These are phyloP conservation scores for Oryzaephilus surinamensis DNA, from an alignment of 1,140 invertebrate genomes.

Conservation along the genomic window DNA sequence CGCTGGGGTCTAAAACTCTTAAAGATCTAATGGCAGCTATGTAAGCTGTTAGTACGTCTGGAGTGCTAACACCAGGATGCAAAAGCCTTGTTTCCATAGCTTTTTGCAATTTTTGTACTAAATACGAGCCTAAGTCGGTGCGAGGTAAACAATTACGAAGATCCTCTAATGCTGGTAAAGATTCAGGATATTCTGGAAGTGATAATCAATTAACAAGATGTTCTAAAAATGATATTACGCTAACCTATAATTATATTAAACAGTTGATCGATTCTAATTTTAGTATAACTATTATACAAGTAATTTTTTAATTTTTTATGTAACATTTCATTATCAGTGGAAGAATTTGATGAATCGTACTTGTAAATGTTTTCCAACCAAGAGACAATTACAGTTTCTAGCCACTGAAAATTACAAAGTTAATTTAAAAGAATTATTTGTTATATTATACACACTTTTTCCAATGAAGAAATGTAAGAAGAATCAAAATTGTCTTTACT, in stretches of 20 bases:
- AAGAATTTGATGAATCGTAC: constrained; percentile 44
- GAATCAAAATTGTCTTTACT: constrained; percentile 77
- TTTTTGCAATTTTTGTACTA: constrained; percentile 67
- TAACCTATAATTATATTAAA: constrained; percentile 90
- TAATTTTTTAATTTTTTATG: constrained; percentile 73
- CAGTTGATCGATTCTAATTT: constrained; percentile 78
- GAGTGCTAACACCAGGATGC: constrained; percentile 93
- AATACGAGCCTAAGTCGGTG: constrained; percentile 66
- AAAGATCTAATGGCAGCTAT: constrained; percentile 89
- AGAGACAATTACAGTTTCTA: constrained; percentile 67
- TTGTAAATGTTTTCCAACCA: constrained; percentile 75
- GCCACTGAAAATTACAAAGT: constrained; percentile 48
- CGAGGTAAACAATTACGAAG: constrained; percentile 74
- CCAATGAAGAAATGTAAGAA: constrained; percentile 59
- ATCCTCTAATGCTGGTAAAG: constrained; percentile 85
- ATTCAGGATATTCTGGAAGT: constrained; percentile 81
- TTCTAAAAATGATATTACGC: constrained; percentile 6
- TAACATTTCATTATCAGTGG: constrained; percentile 51
- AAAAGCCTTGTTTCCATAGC: constrained; percentile 73
- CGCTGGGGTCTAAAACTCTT: constrained; percentile 82
- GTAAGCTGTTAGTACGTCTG: constrained; percentile 94
- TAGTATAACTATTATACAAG: constrained; percentile 81
- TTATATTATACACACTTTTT: constrained; percentile 44
- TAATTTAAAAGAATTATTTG: constrained; percentile 3
- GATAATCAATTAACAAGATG: not conserved